These are phyloP conservation scores for Coelopa frigida DNA, from an alignment of 1,140 invertebrate species.

Conservation along the genomic window DNA sequence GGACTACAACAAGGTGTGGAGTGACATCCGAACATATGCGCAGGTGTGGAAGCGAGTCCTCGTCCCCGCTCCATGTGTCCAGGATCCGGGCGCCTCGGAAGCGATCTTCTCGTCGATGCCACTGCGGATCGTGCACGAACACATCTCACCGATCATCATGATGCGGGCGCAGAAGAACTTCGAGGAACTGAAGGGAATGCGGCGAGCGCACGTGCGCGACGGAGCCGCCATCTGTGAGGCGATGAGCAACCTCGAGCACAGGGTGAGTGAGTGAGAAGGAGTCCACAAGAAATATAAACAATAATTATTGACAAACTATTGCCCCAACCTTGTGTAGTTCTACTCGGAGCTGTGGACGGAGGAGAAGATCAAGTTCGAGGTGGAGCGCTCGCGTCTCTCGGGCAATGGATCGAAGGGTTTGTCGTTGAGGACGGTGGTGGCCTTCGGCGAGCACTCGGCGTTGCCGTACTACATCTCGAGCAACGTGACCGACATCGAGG, in stretches of 20 bases:
- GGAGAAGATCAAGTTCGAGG: constrained; percentile 56
- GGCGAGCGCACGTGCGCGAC: constrained; percentile 71
- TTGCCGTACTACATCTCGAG: constrained; percentile 84
- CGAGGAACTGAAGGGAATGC: constrained; percentile 82
- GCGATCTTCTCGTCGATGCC: constrained; percentile 63
- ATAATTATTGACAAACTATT: not conserved
- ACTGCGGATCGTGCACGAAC: constrained; percentile 50
- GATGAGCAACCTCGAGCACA: constrained; percentile 75
- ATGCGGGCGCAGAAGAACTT: constrained; percentile 81
- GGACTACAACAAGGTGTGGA: constrained; percentile 62
- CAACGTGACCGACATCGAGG: constrained; percentile 61
- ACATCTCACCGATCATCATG: constrained; percentile 67
- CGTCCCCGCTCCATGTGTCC: constrained; percentile 62
- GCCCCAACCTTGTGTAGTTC: constrained; percentile 17
- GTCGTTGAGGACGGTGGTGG: constrained; percentile 82
- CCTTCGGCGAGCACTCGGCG: constrained; percentile 80
- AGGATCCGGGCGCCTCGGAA: constrained; percentile 66
- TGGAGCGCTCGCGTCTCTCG: constrained; percentile 61
- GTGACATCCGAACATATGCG: constrained; percentile 58
- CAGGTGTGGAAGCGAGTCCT: constrained; percentile 61
- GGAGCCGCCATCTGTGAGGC: constrained; percentile 89
- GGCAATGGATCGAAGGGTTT: constrained; percentile 63
- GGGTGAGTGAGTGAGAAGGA: constrained; percentile 38
- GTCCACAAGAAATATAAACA: not conserved
- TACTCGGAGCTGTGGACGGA: constrained; percentile 56